Evolutionary conservation across 2,888 invertebrate genomes (phyloP).

Genomic region (Cyclophora albipunctata): DNA sequence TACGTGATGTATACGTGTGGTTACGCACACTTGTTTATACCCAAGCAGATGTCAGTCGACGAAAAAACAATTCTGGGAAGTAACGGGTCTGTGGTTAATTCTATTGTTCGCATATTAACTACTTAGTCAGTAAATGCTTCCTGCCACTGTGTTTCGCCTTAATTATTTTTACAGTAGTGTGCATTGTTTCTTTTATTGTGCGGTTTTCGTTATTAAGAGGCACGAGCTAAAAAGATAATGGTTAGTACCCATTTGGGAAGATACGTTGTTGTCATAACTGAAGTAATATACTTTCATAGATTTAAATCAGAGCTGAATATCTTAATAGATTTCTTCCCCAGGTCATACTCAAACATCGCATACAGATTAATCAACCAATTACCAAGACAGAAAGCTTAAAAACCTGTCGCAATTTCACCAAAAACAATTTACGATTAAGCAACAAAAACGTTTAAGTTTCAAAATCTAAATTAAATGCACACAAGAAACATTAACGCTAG

Average conservation of each 20-base stretch:
- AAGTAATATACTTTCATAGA: too few relatives aligned
- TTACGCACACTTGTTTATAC: slow-evolving; percentile 32
- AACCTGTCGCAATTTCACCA: too few relatives aligned
- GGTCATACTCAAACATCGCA: too few relatives aligned
- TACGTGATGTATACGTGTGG: slow-evolving; percentile 38
- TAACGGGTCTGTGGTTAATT: slow-evolving; percentile 52
- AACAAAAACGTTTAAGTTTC: too few relatives aligned
- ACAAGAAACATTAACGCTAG: too few relatives aligned
- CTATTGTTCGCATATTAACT: slow-evolving; percentile 52
- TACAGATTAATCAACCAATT: neutral
- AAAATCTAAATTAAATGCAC: too few relatives aligned
- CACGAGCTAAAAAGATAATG: slow-evolving; percentile 11
- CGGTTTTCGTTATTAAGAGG: slow-evolving; percentile 10
- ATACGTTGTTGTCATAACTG: too few relatives aligned
- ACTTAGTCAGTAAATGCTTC: slow-evolving; percentile 45
- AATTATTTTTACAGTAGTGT: slow-evolving; percentile 42
- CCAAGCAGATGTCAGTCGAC: slow-evolving; percentile 39
- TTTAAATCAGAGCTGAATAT: too few relatives aligned
- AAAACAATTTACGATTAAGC: too few relatives aligned
- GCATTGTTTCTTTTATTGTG: slow-evolving; percentile 23
- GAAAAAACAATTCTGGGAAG: slow-evolving; percentile 55
- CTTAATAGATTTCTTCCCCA: too few relatives aligned
- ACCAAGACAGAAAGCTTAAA: too few relatives aligned
- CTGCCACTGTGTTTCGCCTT: slow-evolving; percentile 60
- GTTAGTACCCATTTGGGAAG: too few relatives aligned